These are phyloP conservation scores for Bombus vancouverensis DNA, from an alignment of 1,140 invertebrate genomes.

Conservation along the genomic window DNA sequence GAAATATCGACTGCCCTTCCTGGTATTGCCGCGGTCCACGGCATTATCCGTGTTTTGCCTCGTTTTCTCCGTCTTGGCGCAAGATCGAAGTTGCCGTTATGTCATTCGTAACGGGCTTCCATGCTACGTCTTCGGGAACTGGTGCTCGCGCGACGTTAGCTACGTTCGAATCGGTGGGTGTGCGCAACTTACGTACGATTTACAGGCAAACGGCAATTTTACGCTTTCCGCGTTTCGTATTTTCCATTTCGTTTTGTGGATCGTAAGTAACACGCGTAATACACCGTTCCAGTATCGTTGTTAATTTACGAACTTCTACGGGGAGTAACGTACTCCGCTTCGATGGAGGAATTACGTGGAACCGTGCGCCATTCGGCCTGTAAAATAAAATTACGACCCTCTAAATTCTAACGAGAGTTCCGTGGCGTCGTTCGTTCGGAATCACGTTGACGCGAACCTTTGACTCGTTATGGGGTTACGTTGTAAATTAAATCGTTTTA, in stretches of 20 bases:
- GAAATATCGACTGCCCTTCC: constrained; percentile 44
- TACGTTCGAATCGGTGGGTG: constrained; percentile 28
- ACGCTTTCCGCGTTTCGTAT: constrained; percentile 9
- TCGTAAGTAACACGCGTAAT: constrained; percentile 24
- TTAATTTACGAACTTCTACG: constrained; percentile 28
- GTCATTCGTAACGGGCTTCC: constrained; percentile 61
- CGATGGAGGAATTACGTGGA: neutral
- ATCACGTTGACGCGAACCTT: neutral
- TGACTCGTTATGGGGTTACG: neutral
- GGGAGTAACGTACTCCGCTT: neutral
- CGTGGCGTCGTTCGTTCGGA: neutral
- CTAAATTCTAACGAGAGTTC: neutral
- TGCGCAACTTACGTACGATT: constrained; percentile 24
- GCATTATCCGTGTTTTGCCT: constrained; percentile 53
- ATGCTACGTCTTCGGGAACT: constrained; percentile 16
- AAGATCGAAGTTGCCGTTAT: constrained; percentile 59
- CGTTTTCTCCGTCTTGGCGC: constrained; percentile 18
- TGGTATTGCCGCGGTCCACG: constrained; percentile 15
- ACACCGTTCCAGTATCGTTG: neutral
- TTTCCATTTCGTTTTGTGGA: constrained; percentile 25
- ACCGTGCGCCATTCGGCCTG: neutral
- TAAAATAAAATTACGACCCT: constrained; percentile 11
- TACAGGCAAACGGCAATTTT: constrained; percentile 33
- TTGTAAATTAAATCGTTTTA: too few species aligned
- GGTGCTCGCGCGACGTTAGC: neutral